A percentile compares a stretch with the other conserved stretches of the same genome.
Evolutionary conservation across 2,888 invertebrate species (phyloP).

Genomic region (Itoplectis maculator): DNA sequence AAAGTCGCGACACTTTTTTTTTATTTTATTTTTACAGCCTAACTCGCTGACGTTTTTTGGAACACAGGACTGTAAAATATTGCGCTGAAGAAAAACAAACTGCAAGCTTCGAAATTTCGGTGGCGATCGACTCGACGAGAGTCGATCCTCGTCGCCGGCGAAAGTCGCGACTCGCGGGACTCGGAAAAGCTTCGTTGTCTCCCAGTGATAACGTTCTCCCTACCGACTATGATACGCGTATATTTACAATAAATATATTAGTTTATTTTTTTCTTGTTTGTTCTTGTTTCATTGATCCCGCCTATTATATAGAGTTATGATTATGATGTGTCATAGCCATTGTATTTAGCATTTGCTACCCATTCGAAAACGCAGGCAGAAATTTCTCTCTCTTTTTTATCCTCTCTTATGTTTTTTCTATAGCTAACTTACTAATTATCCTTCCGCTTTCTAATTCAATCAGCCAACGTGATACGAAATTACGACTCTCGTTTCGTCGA

Average conservation of each 20-base stretch:
- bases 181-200: constrained; percentile 63
- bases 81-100: no score
- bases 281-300: constrained; percentile 80
- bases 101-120: no score
- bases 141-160: background rate
- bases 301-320: constrained; percentile 82
- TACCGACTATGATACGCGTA: constrained; percentile 68
- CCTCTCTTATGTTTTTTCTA: background rate
- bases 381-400: constrained; percentile 43
- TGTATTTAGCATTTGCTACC: constrained; percentile 72
- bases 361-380: constrained; percentile 67
- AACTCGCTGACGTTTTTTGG: constrained; percentile 7
- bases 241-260: constrained; percentile 80
- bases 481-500: constrained; percentile 53
- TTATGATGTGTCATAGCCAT: constrained; percentile 82
- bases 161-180: constrained; percentile 12
- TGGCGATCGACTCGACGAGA: constrained; percentile 3
- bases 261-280: no score
- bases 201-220: constrained; percentile 64
- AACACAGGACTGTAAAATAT: constrained; percentile 38
- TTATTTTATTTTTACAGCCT: constrained; percentile 21
- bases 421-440: constrained; percentile 46
- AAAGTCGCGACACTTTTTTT: constrained; percentile 31
- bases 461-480: constrained; percentile 50
- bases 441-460: constrained; percentile 50